Evolutionary conservation across 2,888 invertebrate species (phyloP), one percentile per base, ranked within the genome.

Genomic region (Amphipyra berbera): DNA sequence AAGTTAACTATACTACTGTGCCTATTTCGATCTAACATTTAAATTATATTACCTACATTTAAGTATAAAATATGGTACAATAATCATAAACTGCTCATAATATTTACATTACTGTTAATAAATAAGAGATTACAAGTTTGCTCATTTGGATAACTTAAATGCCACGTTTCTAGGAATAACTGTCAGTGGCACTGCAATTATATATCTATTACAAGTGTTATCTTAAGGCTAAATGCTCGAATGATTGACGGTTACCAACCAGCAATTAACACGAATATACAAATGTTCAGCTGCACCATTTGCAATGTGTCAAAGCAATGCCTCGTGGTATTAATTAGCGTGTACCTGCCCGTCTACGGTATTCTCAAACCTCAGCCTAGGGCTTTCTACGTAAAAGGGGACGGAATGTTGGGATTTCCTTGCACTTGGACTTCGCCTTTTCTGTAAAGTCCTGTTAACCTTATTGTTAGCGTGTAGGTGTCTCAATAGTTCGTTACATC

Each of bases 371-470:
- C 71, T 76, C 68, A 68, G 52, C 68, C 52, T 59, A 57, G 40
- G 59, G 62, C 79, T 79, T 70, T 78, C 77, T 76, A 78, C 80
- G 59, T 78, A 82, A 83, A 85, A 68, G 79, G 75, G 57, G 63
- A 76, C 68, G 76, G 82, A 79, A 84, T 84, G 81, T 71, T 49
- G 66, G 74, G 76, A 76, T 77, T 78, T 74, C 78, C 68, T 58
- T 48, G 63, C 60, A 59, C 59, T 55, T 46, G 58, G 54, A 45
- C 30, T 48, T 49, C 56, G 61, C 50, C 65, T 57, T 61, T 64
- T 64, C 58, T 67, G 49, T 62, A 69, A 70, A 65, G 58, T 60
- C 65, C 58, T 61, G 61, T 63, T 63, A 55, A 56, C 57, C 58
- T 42, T 60, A 63, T 65, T 76, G 66, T 65, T 63, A 53, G 42